These are phyloP conservation scores for Drosophila eugracilis DNA, from an alignment of 1,140 invertebrate species.

Conservation along the genomic window DNA sequence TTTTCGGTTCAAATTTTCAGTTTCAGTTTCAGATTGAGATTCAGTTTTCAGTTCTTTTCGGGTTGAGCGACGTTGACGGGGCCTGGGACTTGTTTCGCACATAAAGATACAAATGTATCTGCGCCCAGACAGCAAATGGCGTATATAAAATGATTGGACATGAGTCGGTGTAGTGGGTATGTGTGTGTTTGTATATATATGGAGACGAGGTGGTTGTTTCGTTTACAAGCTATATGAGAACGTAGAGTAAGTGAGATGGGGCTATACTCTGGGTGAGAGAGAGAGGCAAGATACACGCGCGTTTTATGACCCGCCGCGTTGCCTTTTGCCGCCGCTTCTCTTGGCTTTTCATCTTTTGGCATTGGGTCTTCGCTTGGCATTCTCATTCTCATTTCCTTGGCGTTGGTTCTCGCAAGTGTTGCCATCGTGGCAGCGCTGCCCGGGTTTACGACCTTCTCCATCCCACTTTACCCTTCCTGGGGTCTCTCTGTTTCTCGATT, in stretches of 20 bases:
- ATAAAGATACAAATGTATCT: constrained; percentile 83
- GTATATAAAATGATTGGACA: constrained; percentile 83
- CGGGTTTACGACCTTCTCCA: constrained; percentile 68
- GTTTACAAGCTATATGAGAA: constrained; percentile 9
- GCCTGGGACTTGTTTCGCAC: constrained; percentile 75
- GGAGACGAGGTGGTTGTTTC: constrained; percentile 64
- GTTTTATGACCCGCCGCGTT: constrained; percentile 63
- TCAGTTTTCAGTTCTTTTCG: constrained; percentile 7
- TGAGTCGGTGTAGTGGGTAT: constrained; percentile 42
- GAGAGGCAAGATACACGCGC: constrained; percentile 51
- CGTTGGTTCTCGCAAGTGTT: constrained; percentile 56
- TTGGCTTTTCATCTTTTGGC: constrained; percentile 78
- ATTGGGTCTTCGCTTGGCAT: constrained; percentile 32
- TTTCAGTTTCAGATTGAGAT: constrained; percentile 10
- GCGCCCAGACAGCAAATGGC: constrained; percentile 80
- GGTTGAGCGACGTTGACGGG: constrained; percentile 8
- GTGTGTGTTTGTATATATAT: constrained; percentile 24
- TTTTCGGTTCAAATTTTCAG: constrained; percentile 4
- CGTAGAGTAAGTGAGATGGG: constrained; percentile 18
- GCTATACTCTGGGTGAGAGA: constrained; percentile 7
- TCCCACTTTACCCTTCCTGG: constrained; percentile 21
- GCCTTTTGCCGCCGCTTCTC: constrained; percentile 64
- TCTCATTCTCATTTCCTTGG: constrained; percentile 49
- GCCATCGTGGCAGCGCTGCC: constrained; percentile 48
- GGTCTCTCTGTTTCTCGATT: constrained; percentile 5